A percentile compares a stretch with the other conserved stretches of the same genome.
These are phyloP conservation scores for Anhinga anhinga DNA, from an alignment of 2,113 vertebrate species.

Conservation along the genomic window DNA sequence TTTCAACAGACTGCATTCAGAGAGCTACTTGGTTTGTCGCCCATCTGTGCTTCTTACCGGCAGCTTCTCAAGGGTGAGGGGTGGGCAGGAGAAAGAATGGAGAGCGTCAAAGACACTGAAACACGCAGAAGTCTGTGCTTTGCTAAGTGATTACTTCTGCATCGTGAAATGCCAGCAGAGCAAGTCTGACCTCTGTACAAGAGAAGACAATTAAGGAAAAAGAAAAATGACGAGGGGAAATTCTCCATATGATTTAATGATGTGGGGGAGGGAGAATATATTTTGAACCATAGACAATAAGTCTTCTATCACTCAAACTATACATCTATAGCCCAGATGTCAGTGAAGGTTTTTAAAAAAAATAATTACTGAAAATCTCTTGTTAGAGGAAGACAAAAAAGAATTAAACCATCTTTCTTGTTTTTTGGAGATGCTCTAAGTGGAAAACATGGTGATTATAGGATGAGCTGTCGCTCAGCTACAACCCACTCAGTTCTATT, in stretches of 20 bases:
- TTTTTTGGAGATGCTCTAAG: slow-evolving; percentile 37
- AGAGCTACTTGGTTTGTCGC: background rate
- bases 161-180: background rate
- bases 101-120: background rate
- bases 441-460: slow-evolving; percentile 55
- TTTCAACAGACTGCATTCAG: background rate
- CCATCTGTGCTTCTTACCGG: background rate
- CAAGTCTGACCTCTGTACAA: background rate
- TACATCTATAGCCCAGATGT: background rate
- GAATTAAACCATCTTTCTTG: slow-evolving; percentile 12
- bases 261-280: background rate
- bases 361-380: background rate
- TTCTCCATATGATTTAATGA: background rate
- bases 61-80: background rate
- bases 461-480: slow-evolving; percentile 52
- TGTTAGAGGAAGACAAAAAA: background rate
- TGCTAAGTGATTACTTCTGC: background rate
- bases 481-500: slow-evolving; percentile 65
- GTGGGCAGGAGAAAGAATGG: background rate
- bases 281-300: background rate
- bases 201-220: background rate
- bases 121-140: background rate
- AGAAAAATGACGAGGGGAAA: background rate
- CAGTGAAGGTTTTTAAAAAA: background rate
- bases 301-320: background rate